Evolutionary conservation across 2,888 invertebrate species (phyloP), one percentile per base, ranked within the genome.

Genomic region (Anthrax anthrax): DNA sequence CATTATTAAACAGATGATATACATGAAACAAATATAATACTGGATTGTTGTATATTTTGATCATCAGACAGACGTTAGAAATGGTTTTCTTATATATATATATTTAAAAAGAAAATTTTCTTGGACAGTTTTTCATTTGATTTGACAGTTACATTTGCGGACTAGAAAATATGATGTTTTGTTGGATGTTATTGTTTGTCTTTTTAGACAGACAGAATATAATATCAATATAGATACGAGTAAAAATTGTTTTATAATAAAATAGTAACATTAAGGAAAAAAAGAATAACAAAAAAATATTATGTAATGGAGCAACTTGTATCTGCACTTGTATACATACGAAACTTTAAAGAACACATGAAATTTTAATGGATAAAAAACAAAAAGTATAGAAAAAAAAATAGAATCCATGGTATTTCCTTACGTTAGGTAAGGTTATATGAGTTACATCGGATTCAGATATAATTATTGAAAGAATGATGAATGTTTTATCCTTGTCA

Each of bases 51-150:
- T 23, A 23, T 23, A 23, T 29, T 29, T 29, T n/a, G n/a, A n/a
- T 29, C 37, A 27, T 34, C 40, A 45, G 37, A 40, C 37, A 19
- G 39, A 13, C 19, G 16, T 29, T 29, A 23, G 46, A 34, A 37
- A 37, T 37, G 46, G 41, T 37, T 40, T 41, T 18, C 41, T 37
- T 37, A 40, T 40, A 27, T 32, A 12, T 32, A 37, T 40, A 27
- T 17, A 36, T 29, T 23, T 23, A 8, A 42, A 46, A 50, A 42
- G 32, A 39, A 36, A 49, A 42, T 43, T 47, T 47, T 41, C 41
- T 13, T 17, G 36, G 46, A 49, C 46, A 48, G 47, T 51, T 51
- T 51, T 51, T 49, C 51, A 51, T 51, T 51, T 48, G 49, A 51
- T 49, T 42, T 51, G 51, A 51, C 51, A 51, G 51, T 44, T 51